Evolutionary conservation across 2,113 vertebrate species (phyloP), one percentile per base, ranked within the genome.

Genomic region (Neogobius melanostomus): DNA sequence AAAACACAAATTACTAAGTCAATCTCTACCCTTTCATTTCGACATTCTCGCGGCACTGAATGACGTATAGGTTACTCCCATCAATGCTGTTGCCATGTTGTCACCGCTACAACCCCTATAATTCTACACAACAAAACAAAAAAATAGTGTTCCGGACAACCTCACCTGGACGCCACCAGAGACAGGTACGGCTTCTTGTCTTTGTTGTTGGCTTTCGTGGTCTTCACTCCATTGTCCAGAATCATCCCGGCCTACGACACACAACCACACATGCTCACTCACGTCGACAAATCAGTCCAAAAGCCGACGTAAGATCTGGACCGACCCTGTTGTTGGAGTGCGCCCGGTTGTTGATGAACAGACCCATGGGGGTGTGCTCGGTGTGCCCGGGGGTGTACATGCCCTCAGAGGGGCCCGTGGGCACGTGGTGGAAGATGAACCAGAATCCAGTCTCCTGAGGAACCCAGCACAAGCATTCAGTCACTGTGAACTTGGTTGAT

Each of bases 291-390:
- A 36, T 36, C 28, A 36, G 28, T 36, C 28, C 28, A 2, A 36
- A 36, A 36, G 28, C 28, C 28, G 28, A 36, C 28, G 11, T 42
- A 4, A 6, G 16, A 3, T 47, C 52, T 21, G 60, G 51, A 86
- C 96, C 95, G 80, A 99, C 98, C 85, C 97, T 92, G 91, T 95
- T 95, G 94, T 99, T 99, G 80, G 98, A 99, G 77, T 99, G 98
- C 0, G 98, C 98, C 5, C 97, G 92, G 91, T 99, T 99, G 92
- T 99, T 97, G 66, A 75, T 85, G 90, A 99, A 99, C 15, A 75
- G 93, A 56, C 97, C 98, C 92, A 99, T 93, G 0, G 98, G 98
- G 60, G 93, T 89, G 90, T 95, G 96, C 74, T 99, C 97, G 0
- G 96, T 95, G 68, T 91, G 94, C 70, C 98, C 98, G 0, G 98